A percentile compares a stretch with the other conserved stretches of the same genome.
Conservation (phyloP, 2,113 vertebrate species). For the Azemiops feae region DNA sequence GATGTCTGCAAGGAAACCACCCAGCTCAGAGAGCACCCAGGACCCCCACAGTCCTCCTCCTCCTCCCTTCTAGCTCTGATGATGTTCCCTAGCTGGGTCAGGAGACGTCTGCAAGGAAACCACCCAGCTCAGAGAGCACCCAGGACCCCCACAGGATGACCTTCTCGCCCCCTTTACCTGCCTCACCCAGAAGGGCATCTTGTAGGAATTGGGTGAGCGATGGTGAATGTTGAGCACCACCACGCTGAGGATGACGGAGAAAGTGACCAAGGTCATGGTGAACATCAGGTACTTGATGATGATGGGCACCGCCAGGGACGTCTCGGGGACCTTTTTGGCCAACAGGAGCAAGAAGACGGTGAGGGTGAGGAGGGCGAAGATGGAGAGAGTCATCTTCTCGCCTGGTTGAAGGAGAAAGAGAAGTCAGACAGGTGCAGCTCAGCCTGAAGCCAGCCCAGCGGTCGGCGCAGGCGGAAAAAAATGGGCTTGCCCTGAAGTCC, state of each 20-base stretch:
- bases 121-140: too few relatives aligned
- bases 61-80: background rate
- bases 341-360: conserved; percentile 90
- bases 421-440: background rate
- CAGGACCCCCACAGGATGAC: background rate
- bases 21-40: too few relatives aligned
- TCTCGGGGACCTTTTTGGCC: conserved; percentile 89
- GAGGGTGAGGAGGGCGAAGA: conserved; percentile 87
- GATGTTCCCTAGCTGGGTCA: too few relatives aligned
- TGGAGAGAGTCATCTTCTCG: conserved; percentile 91
- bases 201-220: conserved; percentile 84
- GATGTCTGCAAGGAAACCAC: rapidly evolving
- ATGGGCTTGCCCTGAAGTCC: too few relatives aligned
- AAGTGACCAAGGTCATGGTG: conserved; percentile 89
- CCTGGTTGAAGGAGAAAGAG: conserved; percentile 63
- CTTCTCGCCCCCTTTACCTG: conserved; percentile 66
- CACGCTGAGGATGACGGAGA: conserved; percentile 88
- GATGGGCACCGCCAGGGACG: conserved; percentile 85
- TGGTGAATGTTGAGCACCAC: conserved; percentile 90
- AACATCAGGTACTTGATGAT: conserved; percentile 93
- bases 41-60: too few relatives aligned
- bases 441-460: too few relatives aligned
- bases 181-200: conserved; percentile 86
- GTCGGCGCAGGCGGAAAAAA: rapidly evolving
- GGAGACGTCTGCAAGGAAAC: background rate